Percentiles rank a stretch among this genome's conserved stretches.
Conservation (phyloP, 2,113 vertebrate genomes). For the Ceyx margarethae region DNA sequence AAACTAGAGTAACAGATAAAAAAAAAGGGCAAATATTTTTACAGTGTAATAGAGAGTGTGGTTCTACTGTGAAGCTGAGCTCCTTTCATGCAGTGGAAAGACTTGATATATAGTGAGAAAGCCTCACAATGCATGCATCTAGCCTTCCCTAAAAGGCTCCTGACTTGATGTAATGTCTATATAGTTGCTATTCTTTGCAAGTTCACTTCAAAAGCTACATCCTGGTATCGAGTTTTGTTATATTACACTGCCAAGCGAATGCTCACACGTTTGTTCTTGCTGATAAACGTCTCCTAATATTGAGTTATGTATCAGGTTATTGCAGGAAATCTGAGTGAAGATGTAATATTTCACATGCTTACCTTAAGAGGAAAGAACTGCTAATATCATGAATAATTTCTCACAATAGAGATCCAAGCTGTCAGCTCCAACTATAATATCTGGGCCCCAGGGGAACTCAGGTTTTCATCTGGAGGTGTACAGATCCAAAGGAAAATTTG, state of each 20-base stretch:
- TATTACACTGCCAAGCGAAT: background rate
- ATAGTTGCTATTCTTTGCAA: conserved; percentile 42
- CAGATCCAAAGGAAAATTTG: conserved; percentile 66
- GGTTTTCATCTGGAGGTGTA: conserved; percentile 61
- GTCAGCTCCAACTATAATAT: too few relatives aligned
- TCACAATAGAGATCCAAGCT: conserved; percentile 55
- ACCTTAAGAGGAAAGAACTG: conserved; percentile 59
- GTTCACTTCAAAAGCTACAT: conserved; percentile 41
- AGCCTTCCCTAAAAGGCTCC: conserved; percentile 29
- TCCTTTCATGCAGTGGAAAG: background rate
- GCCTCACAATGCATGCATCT: background rate
- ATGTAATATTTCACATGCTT: conserved; percentile 65
- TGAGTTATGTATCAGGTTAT: conserved; percentile 56
- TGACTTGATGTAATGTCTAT: conserved; percentile 12
- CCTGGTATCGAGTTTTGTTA: conserved; percentile 48
- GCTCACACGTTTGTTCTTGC: conserved; percentile 32
- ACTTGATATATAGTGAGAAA: conserved; percentile 6
- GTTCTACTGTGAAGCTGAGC: background rate
- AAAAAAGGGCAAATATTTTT: conserved; percentile 45
- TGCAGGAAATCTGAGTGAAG: conserved; percentile 61
- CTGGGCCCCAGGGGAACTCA: background rate
- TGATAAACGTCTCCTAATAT: conserved; percentile 46
- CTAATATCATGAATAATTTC: conserved; percentile 72
- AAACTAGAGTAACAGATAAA: background rate
- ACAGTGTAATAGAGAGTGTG: background rate